Percentiles rank a stretch among this genome's conserved stretches.
These are phyloP conservation scores for Teleopsis dalmanni DNA, from an alignment of 1,140 invertebrate genomes.

Conservation along the genomic window DNA sequence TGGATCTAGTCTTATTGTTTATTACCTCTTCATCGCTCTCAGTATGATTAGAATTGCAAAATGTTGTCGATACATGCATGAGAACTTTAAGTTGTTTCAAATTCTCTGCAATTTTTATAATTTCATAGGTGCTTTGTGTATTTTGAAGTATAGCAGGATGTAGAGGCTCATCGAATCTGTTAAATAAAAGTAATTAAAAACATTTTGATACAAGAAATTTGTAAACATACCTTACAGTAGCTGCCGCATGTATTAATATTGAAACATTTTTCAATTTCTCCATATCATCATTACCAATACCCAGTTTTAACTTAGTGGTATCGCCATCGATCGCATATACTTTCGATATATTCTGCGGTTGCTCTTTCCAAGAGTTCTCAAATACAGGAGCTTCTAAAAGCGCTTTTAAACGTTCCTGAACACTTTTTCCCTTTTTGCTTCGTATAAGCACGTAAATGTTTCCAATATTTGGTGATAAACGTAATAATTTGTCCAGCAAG, in stretches of 20 bases:
- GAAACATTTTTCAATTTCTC: conserved; percentile 56
- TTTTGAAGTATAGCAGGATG: conserved; percentile 59
- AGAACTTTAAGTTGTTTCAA: conserved; percentile 65
- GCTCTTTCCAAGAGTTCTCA: conserved; percentile 43
- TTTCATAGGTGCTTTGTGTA: conserved; percentile 56
- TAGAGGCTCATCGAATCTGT: conserved; percentile 62
- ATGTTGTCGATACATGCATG: conserved; percentile 79
- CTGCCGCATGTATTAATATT: conserved; percentile 88
- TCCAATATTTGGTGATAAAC: conserved; percentile 59
- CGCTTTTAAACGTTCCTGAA: conserved; percentile 55
- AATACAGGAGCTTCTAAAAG: conserved; percentile 51
- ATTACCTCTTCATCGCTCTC: conserved; percentile 57
- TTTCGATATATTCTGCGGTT: conserved; percentile 55
- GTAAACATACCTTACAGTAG: conserved; percentile 73
- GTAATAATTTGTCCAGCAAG: conserved; percentile 77
- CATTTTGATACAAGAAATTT: no score
- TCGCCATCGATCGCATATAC: conserved; percentile 74
- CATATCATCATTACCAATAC: conserved; percentile 37
- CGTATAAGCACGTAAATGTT: conserved; percentile 73
- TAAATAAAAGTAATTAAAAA: neutral
- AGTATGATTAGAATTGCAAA: conserved; percentile 65
- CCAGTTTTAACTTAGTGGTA: conserved; percentile 55
- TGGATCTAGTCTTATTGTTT: no score
- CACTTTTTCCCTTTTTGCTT: conserved; percentile 64
- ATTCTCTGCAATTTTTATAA: conserved; percentile 57